Evolutionary conservation across 2,888 invertebrate genomes (phyloP), one percentile per base, ranked within the genome.

Genomic region (Caenorhabditis angaria): DNA sequence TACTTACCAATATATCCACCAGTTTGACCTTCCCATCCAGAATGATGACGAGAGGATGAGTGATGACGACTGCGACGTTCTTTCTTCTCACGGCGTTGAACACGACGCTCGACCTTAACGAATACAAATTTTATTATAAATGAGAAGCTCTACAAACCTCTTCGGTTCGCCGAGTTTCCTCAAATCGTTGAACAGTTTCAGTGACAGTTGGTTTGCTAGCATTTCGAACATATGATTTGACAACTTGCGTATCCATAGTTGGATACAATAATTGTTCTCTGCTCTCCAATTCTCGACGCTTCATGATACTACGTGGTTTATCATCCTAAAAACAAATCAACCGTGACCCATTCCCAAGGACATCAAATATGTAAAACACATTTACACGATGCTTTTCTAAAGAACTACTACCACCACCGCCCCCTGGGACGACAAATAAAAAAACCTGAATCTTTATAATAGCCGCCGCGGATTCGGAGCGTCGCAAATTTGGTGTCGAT

Each of bases 131-230:
- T n/a, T n/a, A n/a, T n/a, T n/a, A n/a, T n/a, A n/a, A n/a, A n/a
- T n/a, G n/a, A n/a, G n/a, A n/a, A n/a, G n/a, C n/a, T n/a, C n/a
- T 10, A 18, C 18, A n/a, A n/a, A 71, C 71, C 75, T 88, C 87
- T 72, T 87, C 87, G 25, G 87, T 88, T 35, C 85, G 79, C n/a
- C 83, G 81, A 56, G 82, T 80, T 70, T 87, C 86, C 69, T 87
- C 88, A 65, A 85, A 78, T n/a, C 84, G 81, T 56, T 87, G 82
- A 51, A 88, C 84, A n/a, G 85, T 87, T 70, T 87, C 85, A 2
- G 87, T 86, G 25, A 85, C 82, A 35, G 78, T 76, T 20, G 87
- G 87, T 73, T 50, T 60, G 55, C 58, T 41, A 41, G 41, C 41
- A 41, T 41, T 55, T 51, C 73, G 51, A 14, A 66, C 64, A 57